A percentile compares a stretch with the other conserved stretches of the same genome.
These are phyloP conservation scores for Noturus placidus DNA, from an alignment of 2,113 vertebrate genomes.

Conservation along the genomic window DNA sequence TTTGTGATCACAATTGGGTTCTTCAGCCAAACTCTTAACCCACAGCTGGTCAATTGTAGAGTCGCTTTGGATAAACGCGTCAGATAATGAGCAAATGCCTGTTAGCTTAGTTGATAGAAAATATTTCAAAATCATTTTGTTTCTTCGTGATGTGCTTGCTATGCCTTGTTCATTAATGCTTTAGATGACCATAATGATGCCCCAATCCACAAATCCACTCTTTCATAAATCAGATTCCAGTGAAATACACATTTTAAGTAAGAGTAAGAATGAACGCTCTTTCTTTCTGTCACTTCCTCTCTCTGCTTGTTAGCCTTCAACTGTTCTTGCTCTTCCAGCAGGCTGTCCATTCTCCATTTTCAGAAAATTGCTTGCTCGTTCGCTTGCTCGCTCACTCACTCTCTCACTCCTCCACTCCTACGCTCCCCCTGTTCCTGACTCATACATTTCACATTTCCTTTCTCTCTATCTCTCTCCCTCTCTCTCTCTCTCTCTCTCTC, in stretches of 20 bases:
- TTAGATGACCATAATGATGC: not conserved
- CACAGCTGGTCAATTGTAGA: not conserved
- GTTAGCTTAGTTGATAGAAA: not conserved
- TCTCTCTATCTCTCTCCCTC: constrained; percentile 49
- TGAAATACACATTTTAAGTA: not conserved
- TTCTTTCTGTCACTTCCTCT: constrained; percentile 5
- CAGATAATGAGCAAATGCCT: not conserved
- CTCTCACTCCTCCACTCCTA: constrained; percentile 25
- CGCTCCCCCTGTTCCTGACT: constrained; percentile 45
- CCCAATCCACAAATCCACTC: not conserved
- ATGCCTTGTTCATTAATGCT: not conserved
- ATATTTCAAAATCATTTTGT: not conserved
- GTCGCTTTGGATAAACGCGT: not conserved
- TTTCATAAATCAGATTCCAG: not conserved
- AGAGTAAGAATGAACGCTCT: not conserved
- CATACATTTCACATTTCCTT: constrained; percentile 39
- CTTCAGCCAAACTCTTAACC: not conserved
- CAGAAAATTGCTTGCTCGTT: constrained; percentile 15
- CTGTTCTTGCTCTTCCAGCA: constrained; percentile 21
- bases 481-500: constrained; percentile 42
- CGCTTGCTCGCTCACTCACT: not conserved
- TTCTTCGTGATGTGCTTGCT: not conserved
- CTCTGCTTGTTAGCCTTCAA: constrained; percentile 9
- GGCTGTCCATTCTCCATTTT: constrained; percentile 12
- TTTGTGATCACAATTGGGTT: not conserved